phyloP scores from a whole-genome alignment of 2,797 vertebrate genomes.

The Chelon labrosus region DNA sequence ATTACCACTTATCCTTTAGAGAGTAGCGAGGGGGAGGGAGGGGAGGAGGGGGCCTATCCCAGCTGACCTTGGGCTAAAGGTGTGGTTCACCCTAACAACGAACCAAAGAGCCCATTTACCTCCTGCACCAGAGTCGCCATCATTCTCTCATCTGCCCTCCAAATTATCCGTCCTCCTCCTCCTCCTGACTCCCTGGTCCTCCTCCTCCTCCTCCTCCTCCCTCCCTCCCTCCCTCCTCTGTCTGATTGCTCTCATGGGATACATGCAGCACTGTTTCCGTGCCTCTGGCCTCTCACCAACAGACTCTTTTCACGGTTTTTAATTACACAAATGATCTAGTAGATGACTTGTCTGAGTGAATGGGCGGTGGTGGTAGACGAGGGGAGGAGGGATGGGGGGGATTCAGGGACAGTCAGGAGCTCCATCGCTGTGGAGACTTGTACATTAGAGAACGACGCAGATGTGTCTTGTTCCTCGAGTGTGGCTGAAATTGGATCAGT shows the following conservation, averaged over 20 bases:
- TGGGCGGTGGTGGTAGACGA: not conserved
- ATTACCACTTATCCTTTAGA: too few relatives aligned
- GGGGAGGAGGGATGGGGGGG: not conserved
- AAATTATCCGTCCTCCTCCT: conserved; percentile 16
- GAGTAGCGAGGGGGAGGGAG: too few relatives aligned
- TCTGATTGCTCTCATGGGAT: conserved; percentile 50
- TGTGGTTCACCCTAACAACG: not conserved
- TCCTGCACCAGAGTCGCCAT: not conserved
- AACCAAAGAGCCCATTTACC: not conserved
- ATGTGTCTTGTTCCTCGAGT: not conserved
- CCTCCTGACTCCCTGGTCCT: not conserved
- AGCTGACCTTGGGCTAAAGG: too few relatives aligned
- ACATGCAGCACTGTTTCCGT: conserved; percentile 10
- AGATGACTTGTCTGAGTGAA: conserved; percentile 26
- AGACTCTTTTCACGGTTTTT: conserved; percentile 37
- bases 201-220: not conserved
- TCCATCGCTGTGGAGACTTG: not conserved
- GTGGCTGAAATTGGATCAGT: not conserved
- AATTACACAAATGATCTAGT: conserved; percentile 47
- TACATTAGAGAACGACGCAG: not conserved
- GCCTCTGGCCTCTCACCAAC: conserved; percentile 20
- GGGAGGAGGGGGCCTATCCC: too few relatives aligned
- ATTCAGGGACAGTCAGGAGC: not conserved
- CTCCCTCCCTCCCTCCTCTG: not conserved
- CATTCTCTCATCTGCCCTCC: not conserved